Evolutionary conservation across 2,797 vertebrate genomes (phyloP).

Genomic region (Ctenosaura bakeri): DNA sequence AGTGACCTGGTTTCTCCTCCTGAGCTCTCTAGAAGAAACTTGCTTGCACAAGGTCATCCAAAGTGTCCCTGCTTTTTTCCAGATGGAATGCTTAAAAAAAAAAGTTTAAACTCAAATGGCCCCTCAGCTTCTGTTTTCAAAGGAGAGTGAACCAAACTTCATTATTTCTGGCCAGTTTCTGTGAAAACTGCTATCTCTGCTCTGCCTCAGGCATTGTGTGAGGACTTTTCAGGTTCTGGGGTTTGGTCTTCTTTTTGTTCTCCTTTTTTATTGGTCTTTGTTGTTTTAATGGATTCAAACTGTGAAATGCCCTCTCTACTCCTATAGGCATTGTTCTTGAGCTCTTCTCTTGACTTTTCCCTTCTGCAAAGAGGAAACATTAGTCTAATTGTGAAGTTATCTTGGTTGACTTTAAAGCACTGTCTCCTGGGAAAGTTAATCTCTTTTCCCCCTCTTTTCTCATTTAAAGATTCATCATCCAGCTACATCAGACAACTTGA

Average conservation of each 20-base stretch:
- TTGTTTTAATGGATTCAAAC: conserved; percentile 47
- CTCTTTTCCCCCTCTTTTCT: neutral
- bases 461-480: conserved; percentile 89
- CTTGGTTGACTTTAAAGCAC: conserved; percentile 22
- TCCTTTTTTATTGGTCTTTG: neutral
- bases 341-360: neutral
- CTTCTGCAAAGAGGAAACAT: neutral
- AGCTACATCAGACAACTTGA: conserved; percentile 95
- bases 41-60: conserved; percentile 1
- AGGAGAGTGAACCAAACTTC: conserved; percentile 28
- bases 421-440: conserved; percentile 30
- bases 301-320: conserved; percentile 37
- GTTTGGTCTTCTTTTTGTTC: conserved; percentile 2
- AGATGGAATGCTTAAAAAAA: conserved; percentile 1
- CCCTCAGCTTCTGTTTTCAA: conserved; percentile 43
- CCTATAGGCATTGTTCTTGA: conserved; percentile 14
- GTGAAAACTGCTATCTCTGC: conserved; percentile 6
- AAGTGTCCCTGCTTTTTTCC: conserved; percentile 40
- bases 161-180: conserved; percentile 50
- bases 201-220: neutral
- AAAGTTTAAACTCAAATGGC: neutral
- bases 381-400: conserved; percentile 25
- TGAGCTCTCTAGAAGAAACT: conserved; percentile 33
- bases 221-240: conserved; percentile 15
- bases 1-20: conserved; percentile 11